Evolutionary conservation across 1,140 invertebrate genomes (phyloP), one percentile per base, ranked within the genome.

Genomic region (Hylyphantes graminicola): DNA sequence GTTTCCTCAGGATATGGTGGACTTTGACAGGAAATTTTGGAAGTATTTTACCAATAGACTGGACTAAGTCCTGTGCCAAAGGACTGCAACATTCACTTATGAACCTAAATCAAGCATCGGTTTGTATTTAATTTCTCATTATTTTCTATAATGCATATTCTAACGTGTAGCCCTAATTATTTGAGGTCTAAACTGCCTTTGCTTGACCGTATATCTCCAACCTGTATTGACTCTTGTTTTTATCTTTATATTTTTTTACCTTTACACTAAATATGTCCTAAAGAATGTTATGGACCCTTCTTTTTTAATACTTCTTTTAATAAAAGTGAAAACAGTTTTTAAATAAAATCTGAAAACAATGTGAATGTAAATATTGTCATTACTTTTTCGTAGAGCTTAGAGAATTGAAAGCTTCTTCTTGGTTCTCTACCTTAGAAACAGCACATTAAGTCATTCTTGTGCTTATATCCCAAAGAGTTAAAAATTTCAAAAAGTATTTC

Each of bases 1-100:
- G 89, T 50, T 74, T 88, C 94, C 94, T 21, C 92, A 99, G 98
- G 93, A 98, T 99, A 94, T 99, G 98, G 98, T 99, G 98, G 97
- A 99, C 98, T 54, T 96, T 99, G 86, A 99, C 98, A 35, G 98
- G 98, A 64, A 99, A 99, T 90, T 99, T 98, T 91, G 98, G 98
- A 68, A 99, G 98, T 91, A 98, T 99, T 89, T 92, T 99, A 68
- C 98, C 98, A 12, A 98, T 99, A 87, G 97, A 99, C 91, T 99
- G 98, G 97, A 97, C 96, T 59, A 98, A 99, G 91, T 97, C 96
- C n/a, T 98, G 97, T 89, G 95, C 97, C 57, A 93, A 96, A 88
- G 96, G 98, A 92, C 93, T 98, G 91, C 96, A 98, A 89, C 94
- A 98, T 90, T 95, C 96, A 76, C 94, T 96, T 19, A 91, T 98